A percentile compares a stretch with the other conserved stretches of the same genome.
phyloP scores from a whole-genome alignment of 2,888 invertebrate species.

The Catocala fraxini region DNA sequence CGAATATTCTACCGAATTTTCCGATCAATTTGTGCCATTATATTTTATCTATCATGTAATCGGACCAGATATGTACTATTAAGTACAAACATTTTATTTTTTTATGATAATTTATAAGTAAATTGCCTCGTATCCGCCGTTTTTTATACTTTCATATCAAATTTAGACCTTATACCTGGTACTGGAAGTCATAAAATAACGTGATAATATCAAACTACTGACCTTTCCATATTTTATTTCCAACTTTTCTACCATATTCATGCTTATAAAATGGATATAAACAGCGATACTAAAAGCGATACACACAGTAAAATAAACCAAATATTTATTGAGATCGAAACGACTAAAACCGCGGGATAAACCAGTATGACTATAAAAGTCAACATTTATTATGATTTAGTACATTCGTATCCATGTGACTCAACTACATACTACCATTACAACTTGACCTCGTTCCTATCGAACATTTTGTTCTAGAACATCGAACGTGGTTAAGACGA shows the following conservation, averaged over 20 bases:
- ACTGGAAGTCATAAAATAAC: conserved; percentile 23
- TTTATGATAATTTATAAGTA: too few relatives aligned
- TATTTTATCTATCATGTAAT: not conserved
- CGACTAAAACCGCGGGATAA: conserved; percentile 43
- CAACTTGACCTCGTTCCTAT: conserved; percentile 40
- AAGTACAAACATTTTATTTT: too few relatives aligned
- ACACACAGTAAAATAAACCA: conserved; percentile 41
- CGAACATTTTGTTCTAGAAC: conserved; percentile 20
- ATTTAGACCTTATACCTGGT: too few relatives aligned
- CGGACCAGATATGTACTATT: not conserved
- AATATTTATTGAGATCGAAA: conserved; percentile 50
- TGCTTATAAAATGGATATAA: conserved; percentile 38
- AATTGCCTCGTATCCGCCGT: too few relatives aligned
- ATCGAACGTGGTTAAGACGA: conserved; percentile 17
- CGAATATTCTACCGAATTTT: not conserved
- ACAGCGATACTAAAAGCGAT: conserved; percentile 22
- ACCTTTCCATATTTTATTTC: conserved; percentile 27
- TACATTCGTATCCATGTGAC: conserved; percentile 54
- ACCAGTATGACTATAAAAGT: conserved; percentile 59
- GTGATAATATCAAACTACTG: conserved; percentile 12
- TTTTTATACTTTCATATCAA: too few relatives aligned
- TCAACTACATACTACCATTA: conserved; percentile 35
- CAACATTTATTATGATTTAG: conserved; percentile 63
- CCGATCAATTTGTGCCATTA: not conserved
- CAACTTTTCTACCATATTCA: conserved; percentile 19